Evolutionary conservation across 2,888 invertebrate species (phyloP).

Genomic region (Andrena camellia): DNA sequence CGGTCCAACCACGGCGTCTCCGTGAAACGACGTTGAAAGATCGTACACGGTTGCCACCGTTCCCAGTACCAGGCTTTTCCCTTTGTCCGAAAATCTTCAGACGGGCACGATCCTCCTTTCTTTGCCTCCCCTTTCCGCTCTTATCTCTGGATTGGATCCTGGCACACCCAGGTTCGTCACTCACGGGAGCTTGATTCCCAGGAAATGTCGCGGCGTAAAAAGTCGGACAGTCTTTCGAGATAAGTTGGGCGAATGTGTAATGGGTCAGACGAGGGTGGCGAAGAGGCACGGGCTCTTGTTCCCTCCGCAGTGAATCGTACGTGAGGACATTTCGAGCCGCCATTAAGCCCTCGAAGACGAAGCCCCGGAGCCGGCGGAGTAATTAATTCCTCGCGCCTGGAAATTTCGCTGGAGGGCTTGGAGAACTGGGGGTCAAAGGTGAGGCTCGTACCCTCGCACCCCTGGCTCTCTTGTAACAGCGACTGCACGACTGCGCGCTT

Average conservation of each 20-base stretch:
- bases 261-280: neutral
- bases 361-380: conserved; percentile 35
- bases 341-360: conserved; percentile 56
- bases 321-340: conserved; percentile 44
- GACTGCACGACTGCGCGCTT: conserved; percentile 1
- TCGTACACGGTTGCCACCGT: conserved; percentile 44
- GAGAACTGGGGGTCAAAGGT: conserved; percentile 16
- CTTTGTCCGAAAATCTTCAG: conserved; percentile 42
- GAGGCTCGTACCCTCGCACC: neutral
- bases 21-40: conserved; percentile 59
- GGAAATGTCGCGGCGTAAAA: neutral
- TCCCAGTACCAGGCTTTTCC: conserved; percentile 3
- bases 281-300: neutral
- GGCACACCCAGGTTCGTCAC: neutral
- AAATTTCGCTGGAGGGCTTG: conserved; percentile 61
- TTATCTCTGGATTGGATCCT: neutral
- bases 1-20: neutral
- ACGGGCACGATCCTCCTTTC: conserved; percentile 8
- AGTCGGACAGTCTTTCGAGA: conserved; percentile 12
- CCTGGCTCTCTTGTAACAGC: neutral
- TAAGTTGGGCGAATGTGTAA: neutral
- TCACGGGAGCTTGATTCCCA: neutral
- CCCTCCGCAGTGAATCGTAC: conserved; percentile 37
- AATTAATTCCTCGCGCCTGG: conserved; percentile 65
- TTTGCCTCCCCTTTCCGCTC: neutral